Evolutionary conservation across 1,140 invertebrate species (phyloP), one percentile per base, ranked within the genome.

Genomic region (Caerostris darwini): DNA sequence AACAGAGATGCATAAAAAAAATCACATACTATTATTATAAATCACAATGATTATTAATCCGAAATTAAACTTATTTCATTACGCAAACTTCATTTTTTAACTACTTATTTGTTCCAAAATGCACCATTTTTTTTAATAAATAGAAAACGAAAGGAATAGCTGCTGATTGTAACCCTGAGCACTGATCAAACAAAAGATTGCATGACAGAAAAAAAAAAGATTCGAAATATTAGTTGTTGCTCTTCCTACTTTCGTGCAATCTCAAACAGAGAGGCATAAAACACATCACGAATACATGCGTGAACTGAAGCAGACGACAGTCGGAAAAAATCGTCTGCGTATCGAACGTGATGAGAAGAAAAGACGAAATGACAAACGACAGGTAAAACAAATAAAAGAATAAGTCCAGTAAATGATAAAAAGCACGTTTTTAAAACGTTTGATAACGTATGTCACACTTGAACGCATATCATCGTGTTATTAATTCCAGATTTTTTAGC

Each of bases 281-380:
- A 50, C 71, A 53, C 34, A 7, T 64, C 61, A 17, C 17, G 34
- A 77, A 77, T 5, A 34, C 71, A 77, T 53, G 71, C 50, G 8
- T 53, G 71, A 77, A 77, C 10, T 34, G 34, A 53, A 77, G 71
- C 50, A 77, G 71, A 77, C 71, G 71, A 77, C 19, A 77, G 34
- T 77, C 71, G 19, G 71, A 53, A 77, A 77, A 77, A 67, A n/a
- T 77, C 71, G 71, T 77, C 71, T 77, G 71, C 71, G 8, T 12
- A 50, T 53, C 34, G 7, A 77, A 77, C 50, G 71, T 77, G 71
- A 77, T 77, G 71, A 50, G 71, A 77, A 77, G 71, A 12, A 12
- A 71, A 71, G 19, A 71, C 7, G 69, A 34, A 19, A 77, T 12
- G 5, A 8, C 71, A 77, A 8, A 77, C 71, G 71, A 77, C 71